Conservation (phyloP, 2,888 invertebrate genomes). For the Cephonodes hylas region DNA sequence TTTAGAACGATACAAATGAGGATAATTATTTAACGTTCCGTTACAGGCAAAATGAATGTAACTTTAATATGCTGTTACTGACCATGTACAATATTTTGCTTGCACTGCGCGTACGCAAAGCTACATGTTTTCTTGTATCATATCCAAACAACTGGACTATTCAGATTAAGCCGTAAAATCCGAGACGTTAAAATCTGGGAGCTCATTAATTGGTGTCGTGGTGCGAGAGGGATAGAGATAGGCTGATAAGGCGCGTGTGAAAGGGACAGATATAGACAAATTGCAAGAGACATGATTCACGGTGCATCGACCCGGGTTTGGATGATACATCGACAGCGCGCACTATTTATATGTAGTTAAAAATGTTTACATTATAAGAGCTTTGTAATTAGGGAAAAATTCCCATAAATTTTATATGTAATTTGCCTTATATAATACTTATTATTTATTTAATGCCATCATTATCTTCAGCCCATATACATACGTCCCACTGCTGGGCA, state of each 20-base stretch:
- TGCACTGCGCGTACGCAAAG: background rate
- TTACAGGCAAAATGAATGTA: background rate
- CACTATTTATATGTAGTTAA: conserved; percentile 1
- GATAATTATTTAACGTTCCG: background rate
- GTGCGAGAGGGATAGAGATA: background rate
- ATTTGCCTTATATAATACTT: too few relatives aligned
- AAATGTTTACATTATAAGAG: background rate
- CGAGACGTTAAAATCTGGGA: conserved; percentile 16
- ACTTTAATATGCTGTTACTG: background rate
- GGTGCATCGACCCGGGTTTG: conserved; percentile 16
- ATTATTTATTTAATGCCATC: too few relatives aligned
- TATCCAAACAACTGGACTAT: background rate
- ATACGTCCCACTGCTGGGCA: too few relatives aligned
- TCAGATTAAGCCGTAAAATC: conserved; percentile 11
- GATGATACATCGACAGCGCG: conserved; percentile 18
- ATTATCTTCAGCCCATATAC: too few relatives aligned
- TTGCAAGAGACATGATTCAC: conserved; percentile 15
- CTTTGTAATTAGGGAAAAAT: background rate
- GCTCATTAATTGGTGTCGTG: conserved; percentile 11
- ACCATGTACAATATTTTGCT: background rate
- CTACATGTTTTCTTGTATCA: background rate
- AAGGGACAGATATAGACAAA: background rate
- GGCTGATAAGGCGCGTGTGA: background rate
- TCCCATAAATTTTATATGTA: too few relatives aligned
- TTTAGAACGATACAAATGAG: background rate